phyloP scores from a whole-genome alignment of 2,797 vertebrate species.

The Schizopygopsis pylzovi region DNA sequence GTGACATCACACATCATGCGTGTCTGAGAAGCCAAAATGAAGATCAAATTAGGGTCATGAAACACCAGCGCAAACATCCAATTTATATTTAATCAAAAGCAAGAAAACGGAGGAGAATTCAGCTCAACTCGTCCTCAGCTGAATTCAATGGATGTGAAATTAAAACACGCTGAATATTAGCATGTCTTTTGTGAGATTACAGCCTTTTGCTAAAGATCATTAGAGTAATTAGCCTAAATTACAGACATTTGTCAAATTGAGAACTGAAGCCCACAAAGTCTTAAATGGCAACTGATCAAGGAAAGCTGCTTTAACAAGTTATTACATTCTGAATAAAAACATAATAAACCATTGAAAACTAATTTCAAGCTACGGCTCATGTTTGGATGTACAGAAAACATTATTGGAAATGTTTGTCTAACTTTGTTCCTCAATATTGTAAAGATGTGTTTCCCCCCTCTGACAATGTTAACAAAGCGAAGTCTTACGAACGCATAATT shows the following conservation, averaged over 20 bases:
- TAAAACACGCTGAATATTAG: slow-evolving; percentile 19
- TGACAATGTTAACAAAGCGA: background rate
- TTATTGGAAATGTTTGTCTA: background rate
- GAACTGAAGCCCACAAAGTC: background rate
- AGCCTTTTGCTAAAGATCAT: slow-evolving; percentile 48
- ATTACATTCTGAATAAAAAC: background rate
- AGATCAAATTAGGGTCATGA: slow-evolving; percentile 56
- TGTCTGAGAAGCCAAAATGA: slow-evolving; percentile 58
- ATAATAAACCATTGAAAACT: background rate
- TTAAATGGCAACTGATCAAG: slow-evolving; percentile 5
- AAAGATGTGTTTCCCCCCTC: background rate
- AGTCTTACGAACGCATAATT: slow-evolving; percentile 52
- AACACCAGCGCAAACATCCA: slow-evolving; percentile 50
- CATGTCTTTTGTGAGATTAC: slow-evolving; percentile 21
- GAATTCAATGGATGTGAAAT: slow-evolving; percentile 12
- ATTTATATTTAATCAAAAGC: slow-evolving; percentile 53
- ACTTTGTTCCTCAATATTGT: background rate
- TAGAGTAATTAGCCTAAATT: slow-evolving; percentile 43
- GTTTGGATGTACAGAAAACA: background rate
- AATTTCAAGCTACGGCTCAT: background rate
- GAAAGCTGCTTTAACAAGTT: background rate
- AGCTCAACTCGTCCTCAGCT: background rate
- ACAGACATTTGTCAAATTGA: slow-evolving; percentile 29
- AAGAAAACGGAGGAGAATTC: slow-evolving; percentile 27
- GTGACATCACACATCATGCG: slow-evolving; percentile 60